Percentiles rank a stretch among this genome's conserved stretches.
Conservation (phyloP, 2,888 invertebrate genomes). For the Drosophila birchii region DNA sequence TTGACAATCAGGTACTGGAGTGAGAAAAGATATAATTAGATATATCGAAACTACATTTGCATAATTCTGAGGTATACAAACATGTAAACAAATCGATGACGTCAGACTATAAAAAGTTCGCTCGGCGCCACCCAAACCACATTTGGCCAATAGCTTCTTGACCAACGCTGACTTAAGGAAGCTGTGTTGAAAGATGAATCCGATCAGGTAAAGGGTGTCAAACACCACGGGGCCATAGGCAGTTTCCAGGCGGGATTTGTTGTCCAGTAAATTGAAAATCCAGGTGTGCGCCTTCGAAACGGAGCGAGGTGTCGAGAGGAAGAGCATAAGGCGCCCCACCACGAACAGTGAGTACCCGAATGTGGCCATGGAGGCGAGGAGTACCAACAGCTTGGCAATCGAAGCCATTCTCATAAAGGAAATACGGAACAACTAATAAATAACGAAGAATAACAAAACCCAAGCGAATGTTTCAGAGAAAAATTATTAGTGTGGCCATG, state of each 20-base stretch:
- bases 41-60: constrained; percentile 1
- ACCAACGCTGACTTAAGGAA: constrained; percentile 85
- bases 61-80: constrained; percentile 63
- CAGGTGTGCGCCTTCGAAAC: constrained; percentile 78
- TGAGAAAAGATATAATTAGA: not conserved
- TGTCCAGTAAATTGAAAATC: constrained; percentile 83
- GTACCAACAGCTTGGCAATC: constrained; percentile 72
- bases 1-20: constrained; percentile 85
- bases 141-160: constrained; percentile 84
- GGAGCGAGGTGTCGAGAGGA: constrained; percentile 86
- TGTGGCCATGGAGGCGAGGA: constrained; percentile 84
- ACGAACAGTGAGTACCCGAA: constrained; percentile 86
- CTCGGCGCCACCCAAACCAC: constrained; percentile 84
- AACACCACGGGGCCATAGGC: constrained; percentile 84
- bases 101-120: constrained; percentile 85
- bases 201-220: constrained; percentile 85
- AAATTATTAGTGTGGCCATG: constrained; percentile 1
- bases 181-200: constrained; percentile 87
- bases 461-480: not conserved
- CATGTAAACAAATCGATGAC: constrained; percentile 85
- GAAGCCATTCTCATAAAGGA: constrained; percentile 67
- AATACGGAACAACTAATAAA: not conserved
- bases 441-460: not conserved
- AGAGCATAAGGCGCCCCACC: constrained; percentile 86
- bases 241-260: constrained; percentile 81